Percentiles rank a stretch among this genome's conserved stretches.
phyloP scores from a whole-genome alignment of 2,113 vertebrate species.

The Narcine bancroftii region DNA sequence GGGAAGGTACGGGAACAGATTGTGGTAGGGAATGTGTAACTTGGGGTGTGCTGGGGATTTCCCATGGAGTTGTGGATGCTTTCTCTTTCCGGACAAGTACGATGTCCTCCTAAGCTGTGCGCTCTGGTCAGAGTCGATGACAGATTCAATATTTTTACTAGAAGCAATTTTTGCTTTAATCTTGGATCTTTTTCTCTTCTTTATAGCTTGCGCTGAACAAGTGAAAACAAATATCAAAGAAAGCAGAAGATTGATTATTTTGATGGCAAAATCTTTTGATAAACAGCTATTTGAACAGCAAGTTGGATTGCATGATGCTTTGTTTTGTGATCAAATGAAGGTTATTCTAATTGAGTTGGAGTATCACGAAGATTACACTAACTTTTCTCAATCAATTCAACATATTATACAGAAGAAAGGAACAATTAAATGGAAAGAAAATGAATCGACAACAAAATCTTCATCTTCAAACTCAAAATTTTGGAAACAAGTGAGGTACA shows the following conservation, averaged over 20 bases:
- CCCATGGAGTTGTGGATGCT: not conserved
- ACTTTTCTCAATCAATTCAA: slow-evolving; percentile 68
- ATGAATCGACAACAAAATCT: slow-evolving; percentile 42
- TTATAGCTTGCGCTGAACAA: slow-evolving; percentile 49
- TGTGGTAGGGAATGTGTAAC: not conserved
- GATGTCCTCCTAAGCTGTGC: not conserved
- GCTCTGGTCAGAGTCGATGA: not conserved
- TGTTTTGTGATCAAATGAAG: slow-evolving; percentile 64
- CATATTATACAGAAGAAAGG: slow-evolving; percentile 74
- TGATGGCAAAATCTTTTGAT: slow-evolving; percentile 45
- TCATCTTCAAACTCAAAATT: slow-evolving; percentile 58
- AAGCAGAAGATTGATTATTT: slow-evolving; percentile 57
- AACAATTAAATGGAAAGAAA: slow-evolving; percentile 59
- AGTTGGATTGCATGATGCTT: slow-evolving; percentile 60
- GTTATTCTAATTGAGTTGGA: slow-evolving; percentile 78
- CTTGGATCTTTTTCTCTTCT: not conserved
- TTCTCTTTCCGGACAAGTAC: not conserved
- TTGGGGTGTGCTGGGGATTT: not conserved
- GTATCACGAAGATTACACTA: slow-evolving; percentile 53
- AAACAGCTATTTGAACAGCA: slow-evolving; percentile 55
- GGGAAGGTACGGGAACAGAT: not conserved
- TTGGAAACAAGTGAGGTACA: slow-evolving; percentile 76
- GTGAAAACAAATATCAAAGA: slow-evolving; percentile 49
- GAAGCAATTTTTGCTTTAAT: not conserved
- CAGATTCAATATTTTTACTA: not conserved